Conservation (phyloP, 2,113 vertebrate species). For the Bagarius yarrelli region DNA sequence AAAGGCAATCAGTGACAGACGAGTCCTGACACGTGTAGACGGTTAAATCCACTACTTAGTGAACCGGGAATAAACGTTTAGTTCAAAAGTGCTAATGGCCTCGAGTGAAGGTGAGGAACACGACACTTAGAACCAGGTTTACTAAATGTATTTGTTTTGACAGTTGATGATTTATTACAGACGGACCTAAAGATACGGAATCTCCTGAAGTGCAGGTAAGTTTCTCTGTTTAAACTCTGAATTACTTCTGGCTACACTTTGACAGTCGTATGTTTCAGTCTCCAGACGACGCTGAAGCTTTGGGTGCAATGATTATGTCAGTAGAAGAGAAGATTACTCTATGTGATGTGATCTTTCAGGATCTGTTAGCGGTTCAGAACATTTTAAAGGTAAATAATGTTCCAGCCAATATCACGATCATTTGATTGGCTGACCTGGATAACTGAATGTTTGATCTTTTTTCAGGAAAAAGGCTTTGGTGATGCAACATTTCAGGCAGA, state of each 20-base stretch:
- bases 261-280: neutral
- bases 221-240: no score
- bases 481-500: constrained; percentile 36
- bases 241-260: no score
- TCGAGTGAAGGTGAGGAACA: constrained; percentile 51
- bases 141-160: neutral
- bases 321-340: constrained; percentile 52
- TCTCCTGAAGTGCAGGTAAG: constrained; percentile 12
- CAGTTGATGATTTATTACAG: constrained; percentile 13
- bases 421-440: neutral
- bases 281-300: constrained; percentile 15
- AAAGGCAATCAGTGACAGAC: neutral
- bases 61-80: no score
- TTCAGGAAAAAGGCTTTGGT: constrained; percentile 53
- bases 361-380: constrained; percentile 54
- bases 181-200: neutral
- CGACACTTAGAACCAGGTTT: neutral
- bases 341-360: constrained; percentile 56
- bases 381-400: constrained; percentile 56
- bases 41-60: neutral
- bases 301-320: constrained; percentile 30
- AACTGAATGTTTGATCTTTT: neutral
- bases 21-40: neutral
- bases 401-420: no score
- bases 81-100: constrained; percentile 40